Conservation (phyloP, 2,888 invertebrate species). For the Aleiodes testaceus region DNA sequence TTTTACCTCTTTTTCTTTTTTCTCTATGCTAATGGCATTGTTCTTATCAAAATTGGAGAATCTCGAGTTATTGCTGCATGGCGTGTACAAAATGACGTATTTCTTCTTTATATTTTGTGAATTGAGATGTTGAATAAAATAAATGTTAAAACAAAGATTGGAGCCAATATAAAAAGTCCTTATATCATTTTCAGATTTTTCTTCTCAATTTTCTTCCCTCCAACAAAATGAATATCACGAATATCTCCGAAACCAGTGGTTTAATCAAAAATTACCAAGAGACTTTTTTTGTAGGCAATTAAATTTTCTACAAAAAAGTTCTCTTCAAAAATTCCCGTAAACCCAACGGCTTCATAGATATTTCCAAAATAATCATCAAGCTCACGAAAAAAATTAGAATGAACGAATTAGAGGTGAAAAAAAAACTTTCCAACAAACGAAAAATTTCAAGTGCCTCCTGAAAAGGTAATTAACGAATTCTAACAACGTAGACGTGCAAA, state of each 20-base stretch:
- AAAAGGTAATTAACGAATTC: constrained; percentile 64
- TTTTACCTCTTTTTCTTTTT: not conserved
- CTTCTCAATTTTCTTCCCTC: too few relatives aligned
- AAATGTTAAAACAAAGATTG: constrained; percentile 27
- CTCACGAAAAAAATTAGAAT: constrained; percentile 38
- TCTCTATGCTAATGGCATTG: constrained; percentile 11
- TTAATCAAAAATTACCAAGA: too few relatives aligned
- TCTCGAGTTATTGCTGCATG: constrained; percentile 25
- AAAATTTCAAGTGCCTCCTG: constrained; percentile 7
- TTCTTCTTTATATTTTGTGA: not conserved
- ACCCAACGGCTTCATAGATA: too few relatives aligned
- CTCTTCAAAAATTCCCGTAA: too few relatives aligned
- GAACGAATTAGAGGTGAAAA: constrained; percentile 38
- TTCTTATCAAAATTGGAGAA: constrained; percentile 7
- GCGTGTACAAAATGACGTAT: constrained; percentile 24
- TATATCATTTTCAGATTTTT: too few relatives aligned
- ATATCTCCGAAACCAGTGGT: too few relatives aligned
- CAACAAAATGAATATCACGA: too few relatives aligned
- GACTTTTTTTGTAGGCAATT: too few relatives aligned
- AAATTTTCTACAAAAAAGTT: too few relatives aligned
- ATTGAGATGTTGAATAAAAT: not conserved
- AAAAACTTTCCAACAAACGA: constrained; percentile 44
- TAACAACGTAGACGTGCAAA: constrained; percentile 62
- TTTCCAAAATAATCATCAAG: too few relatives aligned
- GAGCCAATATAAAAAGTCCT: constrained; percentile 36